Evolutionary conservation across 1,140 invertebrate genomes (phyloP).

Genomic region (Bathynomus jamesi): DNA sequence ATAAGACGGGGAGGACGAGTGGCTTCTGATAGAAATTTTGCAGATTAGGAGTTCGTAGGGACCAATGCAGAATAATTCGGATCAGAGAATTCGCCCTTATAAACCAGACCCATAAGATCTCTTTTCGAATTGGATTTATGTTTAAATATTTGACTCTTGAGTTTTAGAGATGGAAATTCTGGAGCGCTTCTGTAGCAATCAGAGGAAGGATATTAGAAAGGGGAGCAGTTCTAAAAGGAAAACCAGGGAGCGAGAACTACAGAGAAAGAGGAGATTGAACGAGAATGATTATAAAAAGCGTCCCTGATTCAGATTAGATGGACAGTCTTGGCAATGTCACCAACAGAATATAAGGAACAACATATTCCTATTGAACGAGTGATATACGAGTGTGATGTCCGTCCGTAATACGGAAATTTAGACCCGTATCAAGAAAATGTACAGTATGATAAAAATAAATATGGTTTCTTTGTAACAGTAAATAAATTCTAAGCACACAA

Average conservation of each 20-base stretch:
- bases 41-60: constrained; percentile 31
- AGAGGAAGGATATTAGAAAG: constrained; percentile 36
- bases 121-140: constrained; percentile 1
- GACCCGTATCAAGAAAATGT: no score
- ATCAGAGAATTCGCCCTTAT: not conserved
- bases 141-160: constrained; percentile 25
- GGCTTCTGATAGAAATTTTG: constrained; percentile 39
- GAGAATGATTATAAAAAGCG: not conserved
- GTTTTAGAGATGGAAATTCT: constrained; percentile 31
- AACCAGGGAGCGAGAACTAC: not conserved
- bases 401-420: no score
- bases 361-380: no score
- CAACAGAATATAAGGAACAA: not conserved
- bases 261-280: not conserved
- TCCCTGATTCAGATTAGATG: constrained; percentile 34
- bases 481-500: no score
- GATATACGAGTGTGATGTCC: no score
- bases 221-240: not conserved
- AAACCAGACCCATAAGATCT: constrained; percentile 5
- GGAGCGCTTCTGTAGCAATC: constrained; percentile 35
- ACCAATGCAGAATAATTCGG: not conserved
- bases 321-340: constrained; percentile 14
- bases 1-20: constrained; percentile 38
- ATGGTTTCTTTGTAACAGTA: no score
- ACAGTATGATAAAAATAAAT: no score